Percentiles rank a stretch among this genome's conserved stretches.
Evolutionary conservation across 2,888 invertebrate species (phyloP).

Genomic region (Drosophila nr. perissopoda): DNA sequence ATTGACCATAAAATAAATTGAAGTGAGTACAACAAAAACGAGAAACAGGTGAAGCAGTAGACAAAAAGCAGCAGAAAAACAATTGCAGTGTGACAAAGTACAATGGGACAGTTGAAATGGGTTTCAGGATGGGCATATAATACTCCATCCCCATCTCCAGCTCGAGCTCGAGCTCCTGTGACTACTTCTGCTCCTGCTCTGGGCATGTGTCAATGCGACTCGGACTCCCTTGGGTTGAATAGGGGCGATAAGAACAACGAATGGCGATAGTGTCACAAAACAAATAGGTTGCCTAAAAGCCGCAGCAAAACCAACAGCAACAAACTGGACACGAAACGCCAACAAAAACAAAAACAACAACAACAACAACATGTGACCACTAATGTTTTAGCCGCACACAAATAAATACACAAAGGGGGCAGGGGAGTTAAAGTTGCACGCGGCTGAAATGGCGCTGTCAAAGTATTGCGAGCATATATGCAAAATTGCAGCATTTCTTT

Average conservation of each 20-base stretch:
- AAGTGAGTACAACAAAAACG: constrained; percentile 44
- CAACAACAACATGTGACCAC: constrained; percentile 60
- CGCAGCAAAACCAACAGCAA: constrained; percentile 67
- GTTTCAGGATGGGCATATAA: constrained; percentile 42
- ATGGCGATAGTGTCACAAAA: constrained; percentile 71
- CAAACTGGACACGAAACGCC: constrained; percentile 49
- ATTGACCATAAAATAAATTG: constrained; percentile 72
- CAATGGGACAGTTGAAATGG: constrained; percentile 64
- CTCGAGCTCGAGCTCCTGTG: background rate
- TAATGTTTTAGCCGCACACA: constrained; percentile 74
- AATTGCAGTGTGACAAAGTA: constrained; percentile 69
- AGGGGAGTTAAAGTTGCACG: constrained; percentile 30
- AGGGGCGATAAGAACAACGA: constrained; percentile 61
- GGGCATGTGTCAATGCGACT: constrained; percentile 62
- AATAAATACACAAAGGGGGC: constrained; percentile 33
- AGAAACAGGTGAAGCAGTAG: constrained; percentile 37
- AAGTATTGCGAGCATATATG: constrained; percentile 35
- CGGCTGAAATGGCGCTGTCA: constrained; percentile 56
- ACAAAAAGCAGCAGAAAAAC: constrained; percentile 39
- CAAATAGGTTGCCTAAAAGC: constrained; percentile 77
- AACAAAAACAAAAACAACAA: constrained; percentile 28
- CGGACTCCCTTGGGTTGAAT: constrained; percentile 37
- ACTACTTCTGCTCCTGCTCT: constrained; percentile 1
- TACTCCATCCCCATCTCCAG: constrained; percentile 9
- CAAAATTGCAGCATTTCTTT: constrained; percentile 8